A percentile compares a stretch with the other conserved stretches of the same genome.
Evolutionary conservation across 2,888 invertebrate species (phyloP).

Genomic region (Flexamia atlantica): DNA sequence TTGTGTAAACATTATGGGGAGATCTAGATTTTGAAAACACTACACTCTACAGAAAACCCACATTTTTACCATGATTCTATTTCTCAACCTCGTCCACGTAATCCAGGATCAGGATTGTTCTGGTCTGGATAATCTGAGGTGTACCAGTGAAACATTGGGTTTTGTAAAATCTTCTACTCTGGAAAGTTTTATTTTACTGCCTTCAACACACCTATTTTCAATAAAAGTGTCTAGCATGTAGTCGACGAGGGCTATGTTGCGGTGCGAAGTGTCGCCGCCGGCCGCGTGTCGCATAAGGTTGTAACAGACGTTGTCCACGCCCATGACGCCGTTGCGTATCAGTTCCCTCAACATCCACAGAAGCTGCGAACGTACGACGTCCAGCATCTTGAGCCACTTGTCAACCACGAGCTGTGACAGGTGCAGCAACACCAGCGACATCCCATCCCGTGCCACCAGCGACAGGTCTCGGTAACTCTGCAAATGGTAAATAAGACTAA

Average conservation of each 20-base stretch:
- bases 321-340: constrained; percentile 92
- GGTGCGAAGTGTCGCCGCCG: constrained; percentile 93
- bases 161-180: too few relatives aligned
- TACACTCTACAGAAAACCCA: too few relatives aligned
- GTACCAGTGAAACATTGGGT: too few relatives aligned
- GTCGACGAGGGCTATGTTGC: constrained; percentile 93
- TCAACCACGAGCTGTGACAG: constrained; percentile 92
- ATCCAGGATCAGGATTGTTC: too few relatives aligned
- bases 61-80: too few relatives aligned
- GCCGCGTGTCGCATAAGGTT: constrained; percentile 95
- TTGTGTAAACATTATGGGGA: too few relatives aligned
- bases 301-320: constrained; percentile 94
- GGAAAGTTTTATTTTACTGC: too few relatives aligned
- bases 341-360: constrained; percentile 95
- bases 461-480: constrained; percentile 94
- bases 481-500: constrained; percentile 62
- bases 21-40: too few relatives aligned
- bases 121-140: too few relatives aligned
- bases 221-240: constrained; percentile 93
- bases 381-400: constrained; percentile 91
- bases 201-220: constrained; percentile 80
- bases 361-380: constrained; percentile 88
- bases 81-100: too few relatives aligned
- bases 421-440: constrained; percentile 88
- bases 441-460: constrained; percentile 92